Evolutionary conservation across 2,113 vertebrate species (phyloP).

Genomic region (Percopsis transmontana): DNA sequence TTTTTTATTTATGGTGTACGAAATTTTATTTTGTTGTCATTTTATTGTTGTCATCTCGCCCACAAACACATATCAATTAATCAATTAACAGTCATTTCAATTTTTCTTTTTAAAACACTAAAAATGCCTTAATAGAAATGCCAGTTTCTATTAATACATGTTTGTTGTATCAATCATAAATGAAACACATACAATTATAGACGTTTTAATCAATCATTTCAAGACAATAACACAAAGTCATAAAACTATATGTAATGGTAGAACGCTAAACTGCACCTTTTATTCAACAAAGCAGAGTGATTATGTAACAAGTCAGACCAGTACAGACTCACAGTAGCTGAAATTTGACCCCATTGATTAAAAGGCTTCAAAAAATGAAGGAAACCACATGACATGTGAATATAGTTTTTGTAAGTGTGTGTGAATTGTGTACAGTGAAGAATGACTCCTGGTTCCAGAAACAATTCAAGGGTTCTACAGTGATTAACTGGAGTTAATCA

Average conservation of each 20-base stretch:
- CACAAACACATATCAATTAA: not conserved
- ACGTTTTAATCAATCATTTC: slow-evolving; percentile 59
- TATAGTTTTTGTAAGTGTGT: slow-evolving; percentile 4
- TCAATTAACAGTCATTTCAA: no score
- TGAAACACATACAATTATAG: slow-evolving; percentile 20
- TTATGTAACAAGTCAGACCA: no score
- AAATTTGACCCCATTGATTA: no score
- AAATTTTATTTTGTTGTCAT: no score
- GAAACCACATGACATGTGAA: slow-evolving; percentile 5
- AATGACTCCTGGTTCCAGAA: not conserved
- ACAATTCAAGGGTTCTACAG: not conserved
- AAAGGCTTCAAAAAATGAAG: slow-evolving; percentile 2
- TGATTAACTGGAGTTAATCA: not conserved
- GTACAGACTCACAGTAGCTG: not conserved
- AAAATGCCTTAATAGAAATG: no score
- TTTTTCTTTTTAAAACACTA: no score
- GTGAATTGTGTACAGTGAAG: not conserved
- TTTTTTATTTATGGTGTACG: not conserved
- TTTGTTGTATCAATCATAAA: not conserved
- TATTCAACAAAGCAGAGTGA: slow-evolving; percentile 23
- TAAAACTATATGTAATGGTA: slow-evolving; percentile 22
- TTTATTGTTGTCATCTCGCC: no score
- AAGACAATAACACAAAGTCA: slow-evolving; percentile 50
- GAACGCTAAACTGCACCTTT: slow-evolving; percentile 42
- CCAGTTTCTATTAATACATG: not conserved